Evolutionary conservation across 2,797 vertebrate genomes (phyloP).

Genomic region (Spea hammondii): DNA sequence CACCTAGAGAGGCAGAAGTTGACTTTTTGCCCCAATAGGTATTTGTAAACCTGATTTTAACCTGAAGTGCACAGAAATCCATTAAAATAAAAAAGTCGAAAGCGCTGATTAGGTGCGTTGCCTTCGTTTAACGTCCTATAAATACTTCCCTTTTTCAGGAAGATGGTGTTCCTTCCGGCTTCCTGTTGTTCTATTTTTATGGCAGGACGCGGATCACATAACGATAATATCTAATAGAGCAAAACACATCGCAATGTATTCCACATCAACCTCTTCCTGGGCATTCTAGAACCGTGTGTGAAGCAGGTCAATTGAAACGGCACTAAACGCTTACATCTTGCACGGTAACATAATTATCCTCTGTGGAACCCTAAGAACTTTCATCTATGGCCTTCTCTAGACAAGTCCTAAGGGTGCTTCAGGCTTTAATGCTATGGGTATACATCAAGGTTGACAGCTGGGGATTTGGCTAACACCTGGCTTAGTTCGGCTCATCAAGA

Average conservation of each 20-base stretch:
- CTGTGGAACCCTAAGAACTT: too few species aligned
- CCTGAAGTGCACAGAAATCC: not conserved
- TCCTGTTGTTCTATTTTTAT: slow-evolving; percentile 56
- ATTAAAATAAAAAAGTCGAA: not conserved
- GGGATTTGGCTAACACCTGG: too few species aligned
- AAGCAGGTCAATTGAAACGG: too few species aligned
- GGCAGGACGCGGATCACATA: slow-evolving; percentile 55
- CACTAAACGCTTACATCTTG: too few species aligned
- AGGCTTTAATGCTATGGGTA: too few species aligned
- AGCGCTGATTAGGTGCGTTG: not conserved
- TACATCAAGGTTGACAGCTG: too few species aligned
- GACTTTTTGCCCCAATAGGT: too few species aligned
- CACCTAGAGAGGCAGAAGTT: too few species aligned
- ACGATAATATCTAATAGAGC: slow-evolving; percentile 8
- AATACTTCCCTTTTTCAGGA: slow-evolving; percentile 56
- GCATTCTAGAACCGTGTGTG: not conserved
- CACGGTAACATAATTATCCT: too few species aligned
- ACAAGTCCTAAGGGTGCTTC: too few species aligned
- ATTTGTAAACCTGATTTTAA: not conserved
- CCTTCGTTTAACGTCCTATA: slow-evolving; percentile 36
- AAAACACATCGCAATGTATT: not conserved
- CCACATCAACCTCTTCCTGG: slow-evolving; percentile 17
- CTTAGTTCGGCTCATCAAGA: too few species aligned
- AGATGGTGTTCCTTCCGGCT: slow-evolving; percentile 17
- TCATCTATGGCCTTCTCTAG: too few species aligned